Evolutionary conservation across 2,888 invertebrate genomes (phyloP).

Genomic region (Platerodrilus igneus): DNA sequence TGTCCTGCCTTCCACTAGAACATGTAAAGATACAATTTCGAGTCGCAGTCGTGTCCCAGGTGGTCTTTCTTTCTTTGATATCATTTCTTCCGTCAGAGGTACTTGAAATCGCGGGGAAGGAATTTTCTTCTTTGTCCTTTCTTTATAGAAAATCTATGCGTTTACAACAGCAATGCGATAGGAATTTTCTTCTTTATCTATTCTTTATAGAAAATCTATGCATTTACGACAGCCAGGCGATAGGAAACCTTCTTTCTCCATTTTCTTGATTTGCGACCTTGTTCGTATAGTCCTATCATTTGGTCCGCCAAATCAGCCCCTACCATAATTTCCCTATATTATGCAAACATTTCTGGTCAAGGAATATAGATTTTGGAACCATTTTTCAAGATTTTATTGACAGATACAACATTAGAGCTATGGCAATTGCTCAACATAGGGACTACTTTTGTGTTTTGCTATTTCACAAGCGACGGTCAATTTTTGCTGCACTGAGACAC

Average conservation of each 20-base stretch:
- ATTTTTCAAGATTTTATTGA: slow-evolving; percentile 31
- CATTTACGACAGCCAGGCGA: slow-evolving; percentile 30
- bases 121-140: background rate
- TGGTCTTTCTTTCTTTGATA: slow-evolving; percentile 12
- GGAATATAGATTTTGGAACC: slow-evolving; percentile 27
- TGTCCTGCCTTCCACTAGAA: slow-evolving; percentile 16
- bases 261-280: slow-evolving; percentile 31
- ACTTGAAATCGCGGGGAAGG: slow-evolving; percentile 13
- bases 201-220: slow-evolving; percentile 27
- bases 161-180: slow-evolving; percentile 4
- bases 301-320: slow-evolving; percentile 34
- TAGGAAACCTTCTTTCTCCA: slow-evolving; percentile 34
- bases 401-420: slow-evolving; percentile 15
- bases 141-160: too few species aligned
- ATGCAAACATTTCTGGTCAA: slow-evolving; percentile 27
- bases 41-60: slow-evolving; percentile 13
- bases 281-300: slow-evolving; percentile 30
- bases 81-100: slow-evolving; percentile 18
- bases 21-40: slow-evolving; percentile 14
- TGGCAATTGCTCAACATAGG: slow-evolving; percentile 34
- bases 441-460: slow-evolving; percentile 35
- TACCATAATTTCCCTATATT: slow-evolving; percentile 29
- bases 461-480: slow-evolving; percentile 26
- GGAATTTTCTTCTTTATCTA: too few species aligned
- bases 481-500: slow-evolving; percentile 24